Conservation (phyloP, 2,797 vertebrate genomes). For the Bucorvus abyssinicus region DNA sequence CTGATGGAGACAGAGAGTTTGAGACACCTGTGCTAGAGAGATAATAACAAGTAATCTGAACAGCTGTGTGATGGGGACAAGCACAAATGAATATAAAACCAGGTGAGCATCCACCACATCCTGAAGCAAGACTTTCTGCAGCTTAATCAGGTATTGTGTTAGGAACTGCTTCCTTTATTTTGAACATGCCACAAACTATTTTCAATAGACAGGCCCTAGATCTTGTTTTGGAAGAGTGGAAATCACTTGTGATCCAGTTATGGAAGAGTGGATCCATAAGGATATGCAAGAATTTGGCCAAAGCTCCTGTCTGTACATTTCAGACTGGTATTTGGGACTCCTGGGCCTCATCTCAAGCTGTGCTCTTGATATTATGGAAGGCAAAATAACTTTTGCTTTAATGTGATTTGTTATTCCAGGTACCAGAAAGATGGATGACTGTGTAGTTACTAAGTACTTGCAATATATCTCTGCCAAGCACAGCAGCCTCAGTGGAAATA, state of each 20-base stretch:
- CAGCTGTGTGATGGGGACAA: conserved; percentile 54
- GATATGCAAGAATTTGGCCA: background rate
- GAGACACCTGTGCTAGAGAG: conserved; percentile 5
- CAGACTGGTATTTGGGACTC: background rate
- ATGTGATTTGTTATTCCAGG: background rate
- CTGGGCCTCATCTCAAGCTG: background rate
- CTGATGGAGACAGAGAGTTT: conserved; percentile 45
- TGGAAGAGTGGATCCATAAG: background rate
- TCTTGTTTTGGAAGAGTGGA: background rate
- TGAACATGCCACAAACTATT: background rate
- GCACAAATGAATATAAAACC: conserved; percentile 28
- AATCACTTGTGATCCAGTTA: background rate
- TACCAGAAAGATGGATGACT: background rate
- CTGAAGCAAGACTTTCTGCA: background rate
- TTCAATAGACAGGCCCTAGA: background rate
- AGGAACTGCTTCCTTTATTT: background rate
- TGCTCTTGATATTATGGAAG: background rate
- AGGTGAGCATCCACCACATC: background rate
- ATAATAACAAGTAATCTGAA: conserved; percentile 48
- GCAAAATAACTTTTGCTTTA: background rate
- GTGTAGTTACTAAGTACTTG: background rate
- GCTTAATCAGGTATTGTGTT: background rate
- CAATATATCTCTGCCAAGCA: background rate
- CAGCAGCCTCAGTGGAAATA: background rate
- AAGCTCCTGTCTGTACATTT: background rate